phyloP scores from a whole-genome alignment of 2,888 invertebrate genomes.

The Ethmia dodecea region DNA sequence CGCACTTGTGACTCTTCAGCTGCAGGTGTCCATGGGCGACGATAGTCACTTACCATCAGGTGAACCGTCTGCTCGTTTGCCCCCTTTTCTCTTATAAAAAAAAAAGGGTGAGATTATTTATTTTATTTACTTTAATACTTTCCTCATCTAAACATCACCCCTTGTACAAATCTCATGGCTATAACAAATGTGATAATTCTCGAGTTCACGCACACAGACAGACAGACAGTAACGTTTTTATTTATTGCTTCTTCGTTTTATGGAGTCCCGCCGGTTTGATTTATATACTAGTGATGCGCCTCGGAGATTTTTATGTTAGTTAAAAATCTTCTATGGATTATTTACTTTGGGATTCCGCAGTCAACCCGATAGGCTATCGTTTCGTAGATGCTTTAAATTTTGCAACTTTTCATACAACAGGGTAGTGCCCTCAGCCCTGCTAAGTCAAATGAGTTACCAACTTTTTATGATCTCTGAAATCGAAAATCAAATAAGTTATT shows the following conservation, averaged over 20 bases:
- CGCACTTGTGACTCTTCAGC: no score
- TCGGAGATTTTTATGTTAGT: background rate
- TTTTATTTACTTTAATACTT: background rate
- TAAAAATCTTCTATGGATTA: background rate
- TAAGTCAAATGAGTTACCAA: background rate
- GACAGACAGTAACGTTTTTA: constrained; percentile 44
- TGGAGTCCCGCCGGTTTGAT: constrained; percentile 21
- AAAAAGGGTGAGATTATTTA: no score
- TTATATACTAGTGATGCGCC: no score
- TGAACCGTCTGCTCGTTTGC: background rate
- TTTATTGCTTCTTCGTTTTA: constrained; percentile 37
- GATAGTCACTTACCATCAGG: background rate
- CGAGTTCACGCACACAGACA: constrained; percentile 36
- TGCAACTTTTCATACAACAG: background rate
- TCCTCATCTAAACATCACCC: constrained; percentile 19
- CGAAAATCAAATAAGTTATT: no score
- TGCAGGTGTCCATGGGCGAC: no score
- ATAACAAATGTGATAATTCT: constrained; percentile 51
- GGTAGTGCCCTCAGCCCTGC: no score
- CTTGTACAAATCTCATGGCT: constrained; percentile 27
- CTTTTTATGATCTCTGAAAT: background rate
- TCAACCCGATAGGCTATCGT: no score
- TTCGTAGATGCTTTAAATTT: background rate
- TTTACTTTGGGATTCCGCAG: background rate
- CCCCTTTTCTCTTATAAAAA: background rate